Evolutionary conservation across 2,113 vertebrate genomes (phyloP), one percentile per base, ranked within the genome.

Genomic region (Leucoraja erinaceus): DNA sequence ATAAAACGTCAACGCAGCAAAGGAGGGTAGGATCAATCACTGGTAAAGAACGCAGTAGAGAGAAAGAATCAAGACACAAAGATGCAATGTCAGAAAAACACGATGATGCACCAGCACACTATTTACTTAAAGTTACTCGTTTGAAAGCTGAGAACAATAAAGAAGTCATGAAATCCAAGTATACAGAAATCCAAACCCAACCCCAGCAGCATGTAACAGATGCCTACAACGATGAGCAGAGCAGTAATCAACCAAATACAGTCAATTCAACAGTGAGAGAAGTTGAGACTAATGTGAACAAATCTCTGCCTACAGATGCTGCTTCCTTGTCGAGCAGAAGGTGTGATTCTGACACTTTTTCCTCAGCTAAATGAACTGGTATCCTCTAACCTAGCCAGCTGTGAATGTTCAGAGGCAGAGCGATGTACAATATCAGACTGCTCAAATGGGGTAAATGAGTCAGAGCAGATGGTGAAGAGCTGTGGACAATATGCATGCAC

Each of bases 111-210:
- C 66, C 63, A 91, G 16, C 68, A 72, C 72, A 91, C 22, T 22
- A 25, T 91, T 91, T 91, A 91, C 90, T 91, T 91, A 68, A 91
- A 25, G 31, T 54, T 74, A 47, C 68, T 68, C 38, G 90, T 54
- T 91, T 68, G 5, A 54, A 72, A 54, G 33, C 90, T 91, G 90
- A 74, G 20, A 91, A 38, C 70, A 91, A 91, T 91, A 38, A 33
- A 74, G 90, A 72, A 28, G 90, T 20, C 12, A 91, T 22, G 11
- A 72, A 72, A 91, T 91, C 90, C 90, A 54, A 18, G 54, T 25
- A 72, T 33, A 31, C 18, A 74, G 90, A 91, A 91, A 91, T 91
- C 33, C 90, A 47, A 72, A 11, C 20, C 33, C 90, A 20, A 47
- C 61, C 31, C 5, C 63, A 47, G 38, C 88, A 90, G 88, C 66